A percentile compares a stretch with the other conserved stretches of the same genome.
These are phyloP conservation scores for Astropecten irregularis DNA, from an alignment of 53 echinoderm and acorn worm genomes.

Conservation along the genomic window DNA sequence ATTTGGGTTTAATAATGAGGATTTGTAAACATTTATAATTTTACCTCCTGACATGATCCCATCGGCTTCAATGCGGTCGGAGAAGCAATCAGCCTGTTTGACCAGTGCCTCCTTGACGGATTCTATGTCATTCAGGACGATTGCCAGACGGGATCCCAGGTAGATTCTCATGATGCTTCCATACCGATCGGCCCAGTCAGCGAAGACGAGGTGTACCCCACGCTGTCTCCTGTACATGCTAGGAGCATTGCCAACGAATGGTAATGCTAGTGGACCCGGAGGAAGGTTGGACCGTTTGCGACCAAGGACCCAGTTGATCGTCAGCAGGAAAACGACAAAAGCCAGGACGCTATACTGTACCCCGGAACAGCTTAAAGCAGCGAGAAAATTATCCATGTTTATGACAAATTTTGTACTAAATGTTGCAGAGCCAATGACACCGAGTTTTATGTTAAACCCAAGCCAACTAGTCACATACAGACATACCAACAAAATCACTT, in stretches of 20 bases:
- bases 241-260: neutral
- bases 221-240: neutral
- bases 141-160: neutral
- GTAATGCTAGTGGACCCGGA: neutral
- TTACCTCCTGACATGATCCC: too few relatives aligned
- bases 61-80: neutral
- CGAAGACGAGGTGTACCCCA: neutral
- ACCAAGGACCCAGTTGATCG: neutral
- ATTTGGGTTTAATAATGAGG: too few relatives aligned
- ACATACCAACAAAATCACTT: too few relatives aligned
- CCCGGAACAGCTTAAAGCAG: too few relatives aligned
- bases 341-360: neutral
- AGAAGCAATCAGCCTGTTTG: constrained; percentile 42
- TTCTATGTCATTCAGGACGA: constrained; percentile 34
- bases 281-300: constrained; percentile 3
- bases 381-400: too few relatives aligned
- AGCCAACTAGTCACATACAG: too few relatives aligned
- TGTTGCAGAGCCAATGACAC: too few relatives aligned
- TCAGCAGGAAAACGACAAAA: neutral
- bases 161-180: neutral
- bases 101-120: constrained; percentile 47
- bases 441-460: too few relatives aligned
- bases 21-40: too few relatives aligned
- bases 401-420: too few relatives aligned
- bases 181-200: neutral